Percentiles rank a stretch among this genome's conserved stretches.
Conservation (phyloP, 2,113 vertebrate genomes). For the Paedocypris sp. region DNA sequence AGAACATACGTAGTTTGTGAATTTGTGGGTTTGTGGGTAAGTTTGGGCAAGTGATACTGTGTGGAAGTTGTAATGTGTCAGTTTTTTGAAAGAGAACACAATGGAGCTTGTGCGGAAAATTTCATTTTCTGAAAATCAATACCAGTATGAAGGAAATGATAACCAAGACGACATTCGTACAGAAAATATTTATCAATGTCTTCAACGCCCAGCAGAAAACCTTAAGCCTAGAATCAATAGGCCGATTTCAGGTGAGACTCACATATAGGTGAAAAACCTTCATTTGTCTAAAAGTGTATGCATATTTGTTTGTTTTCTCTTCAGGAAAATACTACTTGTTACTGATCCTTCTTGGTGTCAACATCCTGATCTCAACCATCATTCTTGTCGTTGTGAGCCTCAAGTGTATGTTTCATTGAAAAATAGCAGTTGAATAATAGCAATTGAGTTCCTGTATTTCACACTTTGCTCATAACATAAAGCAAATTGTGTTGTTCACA, state of each 20-base stretch:
- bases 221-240: background rate
- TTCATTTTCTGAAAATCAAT: background rate
- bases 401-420: constrained; percentile 8
- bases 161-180: background rate
- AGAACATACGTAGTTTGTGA: too few species aligned
- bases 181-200: constrained; percentile 17
- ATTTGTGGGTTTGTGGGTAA: too few species aligned
- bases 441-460: too few species aligned
- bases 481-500: too few species aligned
- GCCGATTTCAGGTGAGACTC: background rate
- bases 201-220: background rate
- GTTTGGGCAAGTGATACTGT: too few species aligned
- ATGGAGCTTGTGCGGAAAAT: constrained; percentile 12
- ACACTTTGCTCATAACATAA: too few species aligned
- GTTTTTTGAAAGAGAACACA: background rate
- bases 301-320: too few species aligned
- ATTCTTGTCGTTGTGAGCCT: background rate
- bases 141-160: background rate
- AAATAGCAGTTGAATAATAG: background rate
- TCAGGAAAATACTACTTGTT: background rate
- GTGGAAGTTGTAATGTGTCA: too few species aligned
- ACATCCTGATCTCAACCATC: background rate
- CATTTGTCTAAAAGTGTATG: too few species aligned
- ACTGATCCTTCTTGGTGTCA: background rate
- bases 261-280: too few species aligned